Evolutionary conservation across 2,797 vertebrate species (phyloP).

Genomic region (Rhinichthys osculus): DNA sequence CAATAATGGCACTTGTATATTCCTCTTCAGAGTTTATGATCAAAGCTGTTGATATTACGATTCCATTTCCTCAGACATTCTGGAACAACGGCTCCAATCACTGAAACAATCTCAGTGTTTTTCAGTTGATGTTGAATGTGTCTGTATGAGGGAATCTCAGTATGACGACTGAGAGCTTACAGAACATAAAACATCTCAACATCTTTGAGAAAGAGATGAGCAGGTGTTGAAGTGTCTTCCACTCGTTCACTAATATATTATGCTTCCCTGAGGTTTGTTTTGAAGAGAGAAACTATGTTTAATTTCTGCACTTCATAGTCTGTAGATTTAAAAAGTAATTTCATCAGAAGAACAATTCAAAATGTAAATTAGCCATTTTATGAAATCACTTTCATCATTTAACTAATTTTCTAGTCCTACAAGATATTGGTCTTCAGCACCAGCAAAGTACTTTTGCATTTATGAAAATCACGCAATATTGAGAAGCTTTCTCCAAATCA

Average conservation of each 20-base stretch:
- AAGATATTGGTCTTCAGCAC: neutral
- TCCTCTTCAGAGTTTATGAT: slow-evolving; percentile 4
- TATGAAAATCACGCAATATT: neutral
- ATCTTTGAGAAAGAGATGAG: neutral
- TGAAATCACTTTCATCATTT: no score
- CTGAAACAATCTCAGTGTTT: neutral
- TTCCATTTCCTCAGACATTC: slow-evolving; percentile 18
- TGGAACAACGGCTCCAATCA: slow-evolving; percentile 5
- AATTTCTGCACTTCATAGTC: neutral
- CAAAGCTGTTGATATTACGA: slow-evolving; percentile 11
- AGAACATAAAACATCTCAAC: neutral
- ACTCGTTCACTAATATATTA: neutral
- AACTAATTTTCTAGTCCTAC: neutral
- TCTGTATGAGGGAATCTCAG: neutral
- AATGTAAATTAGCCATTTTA: no score
- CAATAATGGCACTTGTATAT: neutral
- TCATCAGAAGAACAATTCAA: neutral
- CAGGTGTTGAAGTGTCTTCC: neutral
- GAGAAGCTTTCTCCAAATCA: neutral
- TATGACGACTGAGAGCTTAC: neutral
- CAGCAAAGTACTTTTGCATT: neutral
- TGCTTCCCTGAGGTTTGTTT: neutral
- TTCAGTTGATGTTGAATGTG: neutral
- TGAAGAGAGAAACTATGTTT: no score
- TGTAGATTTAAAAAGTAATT: neutral